A percentile compares a stretch with the other conserved stretches of the same genome.
phyloP scores from a whole-genome alignment of 1,140 invertebrate species.

The Ganaspis sp. region DNA sequence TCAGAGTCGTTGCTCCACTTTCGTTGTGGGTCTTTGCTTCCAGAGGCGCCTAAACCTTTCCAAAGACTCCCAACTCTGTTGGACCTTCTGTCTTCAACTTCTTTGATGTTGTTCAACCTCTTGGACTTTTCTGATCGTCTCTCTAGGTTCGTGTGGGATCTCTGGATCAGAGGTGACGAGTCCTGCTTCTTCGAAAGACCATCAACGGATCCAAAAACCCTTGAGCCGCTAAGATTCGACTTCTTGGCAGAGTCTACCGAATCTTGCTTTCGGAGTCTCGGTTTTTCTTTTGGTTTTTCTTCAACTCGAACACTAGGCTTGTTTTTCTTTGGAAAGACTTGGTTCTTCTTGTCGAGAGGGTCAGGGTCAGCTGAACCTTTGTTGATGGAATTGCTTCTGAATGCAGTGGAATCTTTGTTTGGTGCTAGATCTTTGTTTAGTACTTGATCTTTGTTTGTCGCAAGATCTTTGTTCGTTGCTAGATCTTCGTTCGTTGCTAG shows the following conservation, averaged over 20 bases:
- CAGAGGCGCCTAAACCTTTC: slow-evolving; percentile 36
- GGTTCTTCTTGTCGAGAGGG: too few species aligned
- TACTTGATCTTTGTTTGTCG: too few species aligned
- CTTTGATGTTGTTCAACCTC: slow-evolving; percentile 56
- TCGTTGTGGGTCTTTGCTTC: slow-evolving; percentile 43
- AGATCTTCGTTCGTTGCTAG: too few species aligned
- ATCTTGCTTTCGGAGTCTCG: slow-evolving; percentile 58
- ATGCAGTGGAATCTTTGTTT: too few species aligned
- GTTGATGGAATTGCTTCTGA: too few species aligned
- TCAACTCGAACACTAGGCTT: background rate
- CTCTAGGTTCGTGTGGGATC: slow-evolving; percentile 56
- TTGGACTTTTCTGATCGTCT: slow-evolving; percentile 46
- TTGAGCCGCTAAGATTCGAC: slow-evolving; percentile 45
- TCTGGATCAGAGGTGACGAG: slow-evolving; percentile 41
- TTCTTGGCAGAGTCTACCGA: slow-evolving; percentile 43
- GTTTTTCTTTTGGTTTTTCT: slow-evolving; percentile 32
- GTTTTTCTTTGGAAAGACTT: background rate
- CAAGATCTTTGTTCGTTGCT: too few species aligned
- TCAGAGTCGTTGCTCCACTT: slow-evolving; percentile 61
- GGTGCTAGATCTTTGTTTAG: too few species aligned
- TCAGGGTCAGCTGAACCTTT: too few species aligned
- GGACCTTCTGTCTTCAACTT: slow-evolving; percentile 53
- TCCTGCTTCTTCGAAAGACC: slow-evolving; percentile 44
- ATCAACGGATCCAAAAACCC: slow-evolving; percentile 59
- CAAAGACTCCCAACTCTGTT: slow-evolving; percentile 33